A percentile compares a stretch with the other conserved stretches of the same genome.
These are phyloP conservation scores for Epsilonema sp. DNA, from an alignment of 2,888 invertebrate genomes.

Conservation along the genomic window DNA sequence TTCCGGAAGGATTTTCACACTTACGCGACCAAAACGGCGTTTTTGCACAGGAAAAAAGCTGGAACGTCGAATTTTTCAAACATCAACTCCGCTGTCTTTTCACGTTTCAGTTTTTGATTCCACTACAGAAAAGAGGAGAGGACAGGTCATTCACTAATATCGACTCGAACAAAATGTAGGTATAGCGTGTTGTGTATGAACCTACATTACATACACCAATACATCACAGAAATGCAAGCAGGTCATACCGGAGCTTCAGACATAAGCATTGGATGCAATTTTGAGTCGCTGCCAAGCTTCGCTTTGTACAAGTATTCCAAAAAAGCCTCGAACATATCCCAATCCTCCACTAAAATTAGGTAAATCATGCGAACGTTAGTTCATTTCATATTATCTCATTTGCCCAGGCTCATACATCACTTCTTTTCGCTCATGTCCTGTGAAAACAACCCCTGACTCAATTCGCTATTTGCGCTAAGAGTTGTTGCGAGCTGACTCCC, in stretches of 20 bases:
- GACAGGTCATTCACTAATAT: too few relatives aligned
- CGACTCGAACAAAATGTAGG: too few relatives aligned
- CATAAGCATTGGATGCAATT: slow-evolving; percentile 86
- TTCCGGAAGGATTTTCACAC: too few relatives aligned
- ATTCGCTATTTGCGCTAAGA: too few relatives aligned
- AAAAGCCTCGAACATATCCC: slow-evolving; percentile 93
- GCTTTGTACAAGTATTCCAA: slow-evolving; percentile 77
- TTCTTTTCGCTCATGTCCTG: too few relatives aligned
- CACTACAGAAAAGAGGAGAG: slow-evolving; percentile 41
- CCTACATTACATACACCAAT: too few relatives aligned
- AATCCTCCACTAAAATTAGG: slow-evolving; percentile 55
- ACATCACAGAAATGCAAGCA: slow-evolving; percentile 8
- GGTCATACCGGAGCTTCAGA: slow-evolving; percentile 72
- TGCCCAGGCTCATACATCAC: too few relatives aligned
- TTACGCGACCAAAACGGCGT: slow-evolving; percentile 75
- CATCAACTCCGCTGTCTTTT: slow-evolving; percentile 83
- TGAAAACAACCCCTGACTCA: too few relatives aligned
- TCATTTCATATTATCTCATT: too few relatives aligned
- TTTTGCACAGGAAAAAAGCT: slow-evolving; percentile 90
- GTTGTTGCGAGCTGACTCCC: too few relatives aligned
- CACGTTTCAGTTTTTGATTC: slow-evolving; percentile 74
- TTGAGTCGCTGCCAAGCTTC: slow-evolving; percentile 66
- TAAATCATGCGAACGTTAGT: too few relatives aligned
- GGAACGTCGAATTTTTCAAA: slow-evolving; percentile 97
- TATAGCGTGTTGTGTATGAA: too few relatives aligned